Base-by-base conservation (phyloP, 2,888 invertebrate species). In the Drosophila algonquin region DNA sequence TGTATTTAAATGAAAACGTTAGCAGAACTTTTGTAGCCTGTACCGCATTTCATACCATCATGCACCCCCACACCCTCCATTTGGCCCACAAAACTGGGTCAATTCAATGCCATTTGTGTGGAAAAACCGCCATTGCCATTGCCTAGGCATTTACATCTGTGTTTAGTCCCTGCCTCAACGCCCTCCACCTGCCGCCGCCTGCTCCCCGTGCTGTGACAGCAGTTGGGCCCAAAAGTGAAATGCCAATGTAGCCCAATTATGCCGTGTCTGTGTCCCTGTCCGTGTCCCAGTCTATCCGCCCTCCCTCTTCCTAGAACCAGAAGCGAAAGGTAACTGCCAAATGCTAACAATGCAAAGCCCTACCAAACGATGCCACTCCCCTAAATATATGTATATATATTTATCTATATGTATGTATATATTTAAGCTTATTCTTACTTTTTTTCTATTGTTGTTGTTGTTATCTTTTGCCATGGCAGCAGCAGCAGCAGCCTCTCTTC, bases 181-280 rank as follows among this genome's bases (percentile, higher is more conserved):
- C 14, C 14, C 12, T 47, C 48, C 53, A 45, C 47, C 32, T 57
- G 3, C 21, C 21, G 21, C 21, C 2, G 21, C 18, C 18, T 18
- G 21, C 21, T 21, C 14, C n/a, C 57, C 27, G 47, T 30, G 35
- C 45, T 40, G 67, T 54, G 77, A 64, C 82, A 82, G 80, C 79
- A 73, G 79, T 77, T 73, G 78, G 60, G 72, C 12, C 81, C 79
- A 83, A 80, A 81, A 83, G 83, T 85, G 80, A 85, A 85, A 81
- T 85, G 80, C 81, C 87, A 86, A 84, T 86, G 81, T 79, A 75
- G 86, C 86, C 65, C 87, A 87, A 87, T 87, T 88, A 88, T 85
- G 81, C 77, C 70, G 70, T 63, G 75, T 60, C 56, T 16, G 58
- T 54, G 57, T 35, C 52, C 53, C 21, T 21, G 21, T 21, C 21